These are phyloP conservation scores for Stenopsyche tienmushanensis DNA, from an alignment of 1,140 invertebrate genomes.

Conservation along the genomic window DNA sequence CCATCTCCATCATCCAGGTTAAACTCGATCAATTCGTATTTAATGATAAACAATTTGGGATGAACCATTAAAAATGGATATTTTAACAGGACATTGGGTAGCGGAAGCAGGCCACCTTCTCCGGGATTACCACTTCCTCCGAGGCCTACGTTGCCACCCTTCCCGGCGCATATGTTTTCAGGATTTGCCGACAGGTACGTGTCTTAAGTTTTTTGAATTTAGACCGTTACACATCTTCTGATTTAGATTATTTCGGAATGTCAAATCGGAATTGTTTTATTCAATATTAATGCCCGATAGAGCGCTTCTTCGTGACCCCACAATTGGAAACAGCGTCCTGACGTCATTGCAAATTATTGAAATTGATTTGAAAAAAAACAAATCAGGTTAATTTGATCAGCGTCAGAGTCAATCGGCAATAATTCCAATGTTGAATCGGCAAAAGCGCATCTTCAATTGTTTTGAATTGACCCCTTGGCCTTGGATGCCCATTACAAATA, in stretches of 20 bases:
- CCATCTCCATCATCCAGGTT: slow-evolving; percentile 39
- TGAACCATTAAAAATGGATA: no score
- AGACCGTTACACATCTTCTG: no score
- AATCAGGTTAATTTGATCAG: slow-evolving; percentile 26
- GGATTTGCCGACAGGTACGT: slow-evolving; percentile 40
- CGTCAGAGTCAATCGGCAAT: slow-evolving; percentile 24
- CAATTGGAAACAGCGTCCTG: neutral
- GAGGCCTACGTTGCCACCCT: slow-evolving; percentile 35
- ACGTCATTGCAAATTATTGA: neutral
- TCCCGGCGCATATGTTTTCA: slow-evolving; percentile 41
- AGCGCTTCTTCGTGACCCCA: neutral
- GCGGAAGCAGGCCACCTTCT: slow-evolving; percentile 33
- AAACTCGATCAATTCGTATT: no score
- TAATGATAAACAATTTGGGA: no score
- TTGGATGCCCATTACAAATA: no score
- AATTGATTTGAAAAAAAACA: slow-evolving; percentile 7
- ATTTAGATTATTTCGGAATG: slow-evolving; percentile 19
- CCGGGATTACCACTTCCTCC: slow-evolving; percentile 23
- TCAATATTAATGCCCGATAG: slow-evolving; percentile 4
- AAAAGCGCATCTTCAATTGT: slow-evolving; percentile 25
- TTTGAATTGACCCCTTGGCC: slow-evolving; percentile 29
- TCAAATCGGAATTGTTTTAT: slow-evolving; percentile 7
- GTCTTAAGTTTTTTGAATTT: neutral
- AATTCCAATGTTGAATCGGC: slow-evolving; percentile 20
- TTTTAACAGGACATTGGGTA: slow-evolving; percentile 32